Evolutionary conservation across 2,888 invertebrate genomes (phyloP).

Genomic region (Osmoderma eremita): DNA sequence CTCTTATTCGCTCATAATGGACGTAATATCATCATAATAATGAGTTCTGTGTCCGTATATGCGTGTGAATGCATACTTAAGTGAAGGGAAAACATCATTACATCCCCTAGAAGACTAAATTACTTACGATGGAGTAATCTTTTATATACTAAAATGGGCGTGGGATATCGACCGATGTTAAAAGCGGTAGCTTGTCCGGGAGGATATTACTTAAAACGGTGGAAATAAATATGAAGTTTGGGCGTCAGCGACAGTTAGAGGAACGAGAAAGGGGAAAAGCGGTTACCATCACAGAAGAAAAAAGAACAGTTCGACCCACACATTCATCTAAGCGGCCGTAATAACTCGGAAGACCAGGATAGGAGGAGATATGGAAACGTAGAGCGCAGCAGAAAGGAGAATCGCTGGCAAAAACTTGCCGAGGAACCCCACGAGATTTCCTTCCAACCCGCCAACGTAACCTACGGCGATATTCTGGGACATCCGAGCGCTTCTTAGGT

Average conservation of each 20-base stretch:
- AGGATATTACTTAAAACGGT: conserved; percentile 33
- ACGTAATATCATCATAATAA: too few species aligned
- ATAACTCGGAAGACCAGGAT: conserved; percentile 18
- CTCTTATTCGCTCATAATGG: too few species aligned
- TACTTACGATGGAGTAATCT: too few species aligned
- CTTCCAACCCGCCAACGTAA: conserved; percentile 10
- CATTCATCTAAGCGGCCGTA: conserved; percentile 28
- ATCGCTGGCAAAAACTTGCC: conserved; percentile 22
- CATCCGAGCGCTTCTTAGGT: conserved; percentile 11
- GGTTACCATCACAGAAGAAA: neutral
- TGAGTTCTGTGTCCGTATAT: too few species aligned
- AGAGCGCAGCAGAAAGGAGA: conserved; percentile 16
- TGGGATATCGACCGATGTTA: conserved; percentile 14
- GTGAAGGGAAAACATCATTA: too few species aligned
- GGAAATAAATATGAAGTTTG: conserved; percentile 36
- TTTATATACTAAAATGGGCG: neutral
- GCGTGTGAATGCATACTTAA: too few species aligned
- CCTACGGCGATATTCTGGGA: conserved; percentile 13
- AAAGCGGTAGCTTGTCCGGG: conserved; percentile 22
- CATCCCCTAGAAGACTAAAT: too few species aligned
- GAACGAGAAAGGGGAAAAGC: neutral
- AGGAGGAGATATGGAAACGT: conserved; percentile 23
- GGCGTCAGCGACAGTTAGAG: conserved; percentile 12
- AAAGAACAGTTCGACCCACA: conserved; percentile 26
- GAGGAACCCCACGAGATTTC: conserved; percentile 29